Evolutionary conservation across 2,797 vertebrate species (phyloP), one percentile per base, ranked within the genome.

Genomic region (Sibirionetta formosa): DNA sequence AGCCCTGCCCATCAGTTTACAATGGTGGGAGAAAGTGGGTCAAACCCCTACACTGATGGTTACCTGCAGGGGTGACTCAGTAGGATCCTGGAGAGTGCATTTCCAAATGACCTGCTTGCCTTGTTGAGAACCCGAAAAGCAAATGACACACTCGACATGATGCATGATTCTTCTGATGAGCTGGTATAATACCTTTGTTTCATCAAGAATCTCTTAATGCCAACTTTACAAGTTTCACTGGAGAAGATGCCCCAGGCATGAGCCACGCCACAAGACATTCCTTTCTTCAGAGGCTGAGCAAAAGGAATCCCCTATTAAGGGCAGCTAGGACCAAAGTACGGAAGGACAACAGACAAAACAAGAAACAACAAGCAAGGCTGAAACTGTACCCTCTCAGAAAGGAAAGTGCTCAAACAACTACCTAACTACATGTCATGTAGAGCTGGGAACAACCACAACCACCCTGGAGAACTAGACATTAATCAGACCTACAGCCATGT

Each of bases 31-130:
- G 68, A 89, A 92, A 95, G 89, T 5, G 31, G 38, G 66, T 29
- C 82, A 80, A 92, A 50, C 10, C 58, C 26, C 13, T 5, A 72
- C 1, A 1, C 35, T 73, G 51, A 44, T 36, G 65, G 66, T 77
- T 88, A 8, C 63, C 63, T 63, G 31, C 61, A 58, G 40, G 44
- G 68, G 20, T 88, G 78, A 95, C 65, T 97, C 89, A 88, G 48
- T 56, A 60, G 27, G 48, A 60, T 89, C 71, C 73, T 92, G 86
- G n/a, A 94, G 89, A 92, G 81, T 9, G 33, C 38, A 61, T 63
- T 92, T 88, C 60, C 50, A 46, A 88, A 80, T 0, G 0, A 79
- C 51, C 61, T 80, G 48, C 7, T 1, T 2, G 16, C 35, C 61
- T 85, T 2, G 0, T 1, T 19, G 23, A 46, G 11, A 88, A 70